Percentiles rank a stretch among this genome's conserved stretches.
Evolutionary conservation across 2,888 invertebrate genomes (phyloP).

Genomic region (Athalia rosae): DNA sequence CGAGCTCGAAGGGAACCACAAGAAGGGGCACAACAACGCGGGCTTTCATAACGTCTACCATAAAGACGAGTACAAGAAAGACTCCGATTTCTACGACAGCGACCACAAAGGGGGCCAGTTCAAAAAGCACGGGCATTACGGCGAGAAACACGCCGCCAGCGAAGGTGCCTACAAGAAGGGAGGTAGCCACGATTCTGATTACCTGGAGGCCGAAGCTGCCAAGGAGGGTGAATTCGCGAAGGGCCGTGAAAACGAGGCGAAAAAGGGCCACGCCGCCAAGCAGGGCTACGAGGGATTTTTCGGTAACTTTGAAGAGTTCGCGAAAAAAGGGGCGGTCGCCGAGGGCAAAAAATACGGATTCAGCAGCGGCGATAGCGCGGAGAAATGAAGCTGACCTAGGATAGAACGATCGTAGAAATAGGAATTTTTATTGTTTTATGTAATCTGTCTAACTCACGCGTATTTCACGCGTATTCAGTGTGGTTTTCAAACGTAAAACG

Average conservation of each 20-base stretch:
- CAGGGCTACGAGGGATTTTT: constrained; percentile 73
- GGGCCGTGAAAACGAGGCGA: constrained; percentile 74
- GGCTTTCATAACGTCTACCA: constrained; percentile 78
- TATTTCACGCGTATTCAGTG: too few relatives aligned
- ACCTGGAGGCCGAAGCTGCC: constrained; percentile 73
- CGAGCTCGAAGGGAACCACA: constrained; percentile 75
- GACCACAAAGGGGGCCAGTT: constrained; percentile 75
- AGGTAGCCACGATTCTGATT: constrained; percentile 69
- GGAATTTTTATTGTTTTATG: not conserved
- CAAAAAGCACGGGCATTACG: constrained; percentile 75
- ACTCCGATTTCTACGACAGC: constrained; percentile 78
- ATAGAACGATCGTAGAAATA: constrained; percentile 5
- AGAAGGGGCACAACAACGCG: constrained; percentile 76
- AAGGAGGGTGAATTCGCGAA: constrained; percentile 75
- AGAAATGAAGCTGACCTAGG: constrained; percentile 22
- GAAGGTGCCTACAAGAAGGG: constrained; percentile 72
- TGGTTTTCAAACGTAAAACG: too few relatives aligned
- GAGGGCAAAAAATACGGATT: constrained; percentile 62
- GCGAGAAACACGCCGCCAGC: constrained; percentile 72
- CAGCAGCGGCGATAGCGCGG: constrained; percentile 21
- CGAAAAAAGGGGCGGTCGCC: constrained; percentile 62
- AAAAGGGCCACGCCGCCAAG: constrained; percentile 73
- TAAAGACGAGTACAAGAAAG: constrained; percentile 79
- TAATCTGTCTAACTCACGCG: too few relatives aligned
- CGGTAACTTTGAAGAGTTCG: constrained; percentile 50